These are phyloP conservation scores for Ips typographus DNA, from an alignment of 1,140 invertebrate genomes.

Conservation along the genomic window DNA sequence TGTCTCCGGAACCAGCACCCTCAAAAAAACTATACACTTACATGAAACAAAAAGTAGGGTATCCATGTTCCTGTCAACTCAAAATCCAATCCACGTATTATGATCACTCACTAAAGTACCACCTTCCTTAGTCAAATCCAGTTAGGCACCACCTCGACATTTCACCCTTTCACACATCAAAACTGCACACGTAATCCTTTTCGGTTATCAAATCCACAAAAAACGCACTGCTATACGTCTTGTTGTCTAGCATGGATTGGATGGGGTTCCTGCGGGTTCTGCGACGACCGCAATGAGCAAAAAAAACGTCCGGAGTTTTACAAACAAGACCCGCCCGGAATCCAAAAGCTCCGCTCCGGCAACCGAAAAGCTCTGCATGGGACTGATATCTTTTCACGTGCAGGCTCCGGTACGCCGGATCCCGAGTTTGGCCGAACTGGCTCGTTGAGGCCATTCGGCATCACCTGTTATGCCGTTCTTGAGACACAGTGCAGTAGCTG, in stretches of 20 bases:
- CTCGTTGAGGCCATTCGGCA: slow-evolving; percentile 29
- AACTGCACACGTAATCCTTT: background rate
- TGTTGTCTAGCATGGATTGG: background rate
- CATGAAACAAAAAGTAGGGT: slow-evolving; percentile 12
- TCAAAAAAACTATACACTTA: slow-evolving; percentile 7
- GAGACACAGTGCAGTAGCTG: slow-evolving; percentile 31
- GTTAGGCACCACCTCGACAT: too few relatives aligned
- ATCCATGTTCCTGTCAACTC: slow-evolving; percentile 12
- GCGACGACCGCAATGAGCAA: background rate
- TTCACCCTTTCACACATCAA: too few relatives aligned
- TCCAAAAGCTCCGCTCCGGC: slow-evolving; percentile 32
- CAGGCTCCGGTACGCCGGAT: slow-evolving; percentile 37
- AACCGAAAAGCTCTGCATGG: slow-evolving; percentile 35
- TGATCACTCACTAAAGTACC: too few relatives aligned
- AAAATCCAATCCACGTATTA: too few relatives aligned
- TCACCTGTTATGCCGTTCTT: slow-evolving; percentile 43
- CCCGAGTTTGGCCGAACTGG: slow-evolving; percentile 30
- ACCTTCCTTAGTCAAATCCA: too few relatives aligned
- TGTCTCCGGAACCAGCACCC: too few relatives aligned
- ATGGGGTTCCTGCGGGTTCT: too few relatives aligned
- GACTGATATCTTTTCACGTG: slow-evolving; percentile 42
- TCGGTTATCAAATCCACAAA: slow-evolving; percentile 4
- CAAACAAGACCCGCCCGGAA: slow-evolving; percentile 30
- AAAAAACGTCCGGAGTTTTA: slow-evolving; percentile 29
- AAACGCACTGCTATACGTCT: slow-evolving; percentile 15